These are phyloP conservation scores for Temnothorax nylanderi DNA, from an alignment of 1,140 invertebrate species.

Conservation along the genomic window DNA sequence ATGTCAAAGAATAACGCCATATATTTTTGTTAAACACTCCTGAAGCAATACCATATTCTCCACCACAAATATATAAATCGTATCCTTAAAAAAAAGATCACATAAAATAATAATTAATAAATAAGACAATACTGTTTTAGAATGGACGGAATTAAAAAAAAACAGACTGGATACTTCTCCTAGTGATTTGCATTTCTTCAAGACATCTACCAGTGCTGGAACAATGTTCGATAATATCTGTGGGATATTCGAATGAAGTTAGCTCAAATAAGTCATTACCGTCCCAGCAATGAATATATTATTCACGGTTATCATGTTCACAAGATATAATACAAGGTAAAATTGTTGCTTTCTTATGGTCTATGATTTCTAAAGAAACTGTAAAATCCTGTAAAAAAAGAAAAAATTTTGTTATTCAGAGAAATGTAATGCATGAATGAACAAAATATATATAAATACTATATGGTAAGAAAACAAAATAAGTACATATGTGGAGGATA, in stretches of 20 bases:
- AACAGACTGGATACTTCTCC: constrained; percentile 66
- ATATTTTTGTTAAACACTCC: too few species aligned
- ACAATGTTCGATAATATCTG: constrained; percentile 29
- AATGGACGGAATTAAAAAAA: not conserved
- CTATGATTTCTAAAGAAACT: not conserved
- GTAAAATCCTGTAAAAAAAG: not conserved
- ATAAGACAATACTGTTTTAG: not conserved
- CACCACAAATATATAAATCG: too few species aligned
- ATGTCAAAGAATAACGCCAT: too few species aligned
- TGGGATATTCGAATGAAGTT: constrained; percentile 47
- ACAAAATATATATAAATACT: too few species aligned
- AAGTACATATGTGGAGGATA: not conserved
- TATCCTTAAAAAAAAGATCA: constrained; percentile 67
- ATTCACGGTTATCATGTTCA: not conserved
- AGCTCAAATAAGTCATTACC: constrained; percentile 56
- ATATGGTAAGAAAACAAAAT: not conserved
- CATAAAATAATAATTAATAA: not conserved
- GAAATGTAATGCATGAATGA: not conserved
- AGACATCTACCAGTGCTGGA: constrained; percentile 16
- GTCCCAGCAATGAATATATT: constrained; percentile 69
- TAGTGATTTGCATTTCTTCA: constrained; percentile 67
- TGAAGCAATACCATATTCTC: too few species aligned
- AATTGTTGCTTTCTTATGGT: not conserved
- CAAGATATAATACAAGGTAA: constrained; percentile 44
- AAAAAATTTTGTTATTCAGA: not conserved